Conservation (phyloP, 64 coral and sea anemone genomes). For the Pachyseris speciosa region DNA sequence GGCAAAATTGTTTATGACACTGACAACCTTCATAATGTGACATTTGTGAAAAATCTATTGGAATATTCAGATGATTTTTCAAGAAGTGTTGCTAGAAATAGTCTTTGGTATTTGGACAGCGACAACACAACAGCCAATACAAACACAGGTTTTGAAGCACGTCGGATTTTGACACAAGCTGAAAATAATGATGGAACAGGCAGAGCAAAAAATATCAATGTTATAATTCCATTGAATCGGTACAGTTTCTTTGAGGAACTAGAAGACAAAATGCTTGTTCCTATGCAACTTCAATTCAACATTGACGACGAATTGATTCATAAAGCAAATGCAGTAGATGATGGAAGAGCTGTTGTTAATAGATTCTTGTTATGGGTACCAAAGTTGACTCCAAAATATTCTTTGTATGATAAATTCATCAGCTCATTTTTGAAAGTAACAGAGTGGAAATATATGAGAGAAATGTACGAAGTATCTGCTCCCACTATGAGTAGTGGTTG, state of each 20-base stretch:
- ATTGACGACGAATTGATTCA: neutral
- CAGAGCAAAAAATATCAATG: neutral
- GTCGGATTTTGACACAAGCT: neutral
- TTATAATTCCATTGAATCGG: neutral
- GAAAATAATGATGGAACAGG: neutral
- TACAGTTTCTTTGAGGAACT: neutral
- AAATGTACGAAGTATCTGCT: neutral
- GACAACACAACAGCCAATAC: neutral
- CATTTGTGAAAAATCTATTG: too few relatives aligned
- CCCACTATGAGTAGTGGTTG: neutral
- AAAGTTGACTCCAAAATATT: neutral
- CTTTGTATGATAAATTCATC: neutral
- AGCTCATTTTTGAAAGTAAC: neutral
- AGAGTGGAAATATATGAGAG: neutral
- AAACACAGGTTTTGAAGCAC: neutral
- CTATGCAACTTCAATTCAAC: neutral
- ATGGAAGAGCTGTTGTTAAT: neutral
- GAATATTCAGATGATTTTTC: too few relatives aligned
- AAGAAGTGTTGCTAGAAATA: too few relatives aligned
- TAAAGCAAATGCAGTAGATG: neutral
- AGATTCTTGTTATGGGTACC: neutral
- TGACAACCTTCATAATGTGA: too few relatives aligned
- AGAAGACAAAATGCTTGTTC: neutral
- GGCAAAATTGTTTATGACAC: too few relatives aligned
- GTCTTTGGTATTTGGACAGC: neutral